Conservation (phyloP, 2,888 invertebrate species). For the Pogonocherus hispidulus region DNA sequence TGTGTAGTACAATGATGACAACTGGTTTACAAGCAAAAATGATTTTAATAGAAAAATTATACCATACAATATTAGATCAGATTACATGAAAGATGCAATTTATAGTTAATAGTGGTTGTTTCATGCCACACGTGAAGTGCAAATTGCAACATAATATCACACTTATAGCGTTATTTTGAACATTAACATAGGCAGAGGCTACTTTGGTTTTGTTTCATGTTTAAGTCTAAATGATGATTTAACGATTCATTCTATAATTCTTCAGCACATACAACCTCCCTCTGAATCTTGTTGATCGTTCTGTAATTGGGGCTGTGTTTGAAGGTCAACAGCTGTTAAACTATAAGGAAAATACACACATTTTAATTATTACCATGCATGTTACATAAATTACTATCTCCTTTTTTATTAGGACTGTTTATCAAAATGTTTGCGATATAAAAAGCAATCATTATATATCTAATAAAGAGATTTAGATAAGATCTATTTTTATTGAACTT, state of each 20-base stretch:
- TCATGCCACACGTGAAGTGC: conserved; percentile 28
- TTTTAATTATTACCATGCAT: neutral
- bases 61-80: conserved; percentile 17
- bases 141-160: conserved; percentile 58
- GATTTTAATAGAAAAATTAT: conserved; percentile 30
- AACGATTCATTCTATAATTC: conserved; percentile 49
- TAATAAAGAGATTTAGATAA: too few species aligned
- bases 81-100: conserved; percentile 30
- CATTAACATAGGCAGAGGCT: conserved; percentile 64
- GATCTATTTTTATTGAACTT: too few species aligned
- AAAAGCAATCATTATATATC: too few species aligned
- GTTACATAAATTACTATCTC: too few species aligned
- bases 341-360: conserved; percentile 33
- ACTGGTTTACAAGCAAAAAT: conserved; percentile 28
- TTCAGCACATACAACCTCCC: conserved; percentile 87
- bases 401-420: too few species aligned
- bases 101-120: conserved; percentile 23
- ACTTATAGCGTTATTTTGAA: conserved; percentile 62
- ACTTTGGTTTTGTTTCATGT: conserved; percentile 54
- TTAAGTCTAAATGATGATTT: conserved; percentile 50
- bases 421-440: too few species aligned
- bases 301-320: conserved; percentile 85
- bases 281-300: conserved; percentile 85
- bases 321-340: conserved; percentile 82
- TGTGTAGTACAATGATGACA: conserved; percentile 17